These are phyloP conservation scores for Macrocentrus cingulum DNA, from an alignment of 1,140 invertebrate genomes.

Conservation along the genomic window DNA sequence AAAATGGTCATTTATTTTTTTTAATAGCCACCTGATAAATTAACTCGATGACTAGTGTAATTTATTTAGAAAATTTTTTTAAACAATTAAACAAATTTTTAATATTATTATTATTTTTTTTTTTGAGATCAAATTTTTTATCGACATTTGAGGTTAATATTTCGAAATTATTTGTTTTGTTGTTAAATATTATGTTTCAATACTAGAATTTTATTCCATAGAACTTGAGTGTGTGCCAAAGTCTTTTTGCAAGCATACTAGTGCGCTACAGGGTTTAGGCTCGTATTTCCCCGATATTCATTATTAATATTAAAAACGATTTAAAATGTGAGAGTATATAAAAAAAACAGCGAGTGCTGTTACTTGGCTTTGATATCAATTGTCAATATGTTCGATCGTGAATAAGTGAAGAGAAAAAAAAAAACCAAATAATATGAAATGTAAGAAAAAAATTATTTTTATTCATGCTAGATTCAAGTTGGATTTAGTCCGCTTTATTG, in stretches of 20 bases:
- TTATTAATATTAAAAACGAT: too few species aligned
- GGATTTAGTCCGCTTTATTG: neutral
- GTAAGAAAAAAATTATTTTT: conserved; percentile 9
- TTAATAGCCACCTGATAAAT: neutral
- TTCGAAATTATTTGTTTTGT: too few species aligned
- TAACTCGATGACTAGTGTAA: conserved; percentile 5
- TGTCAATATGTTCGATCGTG: neutral
- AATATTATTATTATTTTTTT: too few species aligned
- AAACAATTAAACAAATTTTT: too few species aligned
- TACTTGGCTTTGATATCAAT: too few species aligned
- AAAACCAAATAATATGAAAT: neutral
- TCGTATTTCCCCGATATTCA: conserved; percentile 8
- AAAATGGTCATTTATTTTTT: conserved; percentile 6
- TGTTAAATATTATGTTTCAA: too few species aligned
- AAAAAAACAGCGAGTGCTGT: conserved; percentile 11
- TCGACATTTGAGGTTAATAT: too few species aligned
- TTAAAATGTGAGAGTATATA: neutral
- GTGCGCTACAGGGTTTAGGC: conserved; percentile 27
- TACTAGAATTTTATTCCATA: too few species aligned
- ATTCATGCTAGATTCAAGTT: neutral
- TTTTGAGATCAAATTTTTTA: too few species aligned
- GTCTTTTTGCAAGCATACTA: conserved; percentile 8
- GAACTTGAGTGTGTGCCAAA: conserved; percentile 10
- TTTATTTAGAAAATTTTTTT: neutral
- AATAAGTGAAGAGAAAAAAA: neutral